Base-by-base conservation (phyloP, 1,140 invertebrate species). In the Stegodyphus dumicola region DNA sequence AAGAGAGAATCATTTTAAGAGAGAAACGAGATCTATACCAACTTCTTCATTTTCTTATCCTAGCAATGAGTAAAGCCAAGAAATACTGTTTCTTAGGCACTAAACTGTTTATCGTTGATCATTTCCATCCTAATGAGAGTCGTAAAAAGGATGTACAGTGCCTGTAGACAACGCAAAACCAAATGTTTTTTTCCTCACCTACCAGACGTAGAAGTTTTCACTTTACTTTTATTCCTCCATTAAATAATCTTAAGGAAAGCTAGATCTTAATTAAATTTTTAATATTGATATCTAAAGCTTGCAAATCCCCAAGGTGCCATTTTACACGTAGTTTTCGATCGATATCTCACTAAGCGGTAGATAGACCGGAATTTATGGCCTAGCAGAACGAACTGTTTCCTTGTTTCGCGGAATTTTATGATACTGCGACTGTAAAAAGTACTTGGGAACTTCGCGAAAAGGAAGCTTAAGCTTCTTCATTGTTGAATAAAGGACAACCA, bases 341-440 rank as follows among this genome's bases (percentile, higher is more conserved):
- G 64, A 49, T 76, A 53, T 76, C 54, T 76, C 74, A 76, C 54
- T 64, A 52, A 7, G 54, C 6, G 33, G 54, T 64, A 64, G 74
- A 76, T 76, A 49, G 13, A 7, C 33, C n/a, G 74, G 15, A 76
- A 76, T 76, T 76, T 76, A 76, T 76, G 74, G 48, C 33, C 74
- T 13, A 33, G 17, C 15, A 76, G 15, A 60, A 76, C 6, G 48
- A 64, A 76, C 64, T 76, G 74, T 76, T 76, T 64, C 74, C 56
- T 76, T 64, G 53, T 10, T 73, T 52, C 6, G 49, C 7, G 7
- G 17, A 64, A 56, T 60, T 76, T 76, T 76, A 76, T 76, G 13
- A 64, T 60, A 64, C 56, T 76, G 17, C 7, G 15, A 33, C 18
- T 15, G 54, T 48, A 76, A 13, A 48, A 48, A 56, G 10, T 64